These are phyloP conservation scores for Chrysopa pallens DNA, from an alignment of 1,140 invertebrate species.

Conservation along the genomic window DNA sequence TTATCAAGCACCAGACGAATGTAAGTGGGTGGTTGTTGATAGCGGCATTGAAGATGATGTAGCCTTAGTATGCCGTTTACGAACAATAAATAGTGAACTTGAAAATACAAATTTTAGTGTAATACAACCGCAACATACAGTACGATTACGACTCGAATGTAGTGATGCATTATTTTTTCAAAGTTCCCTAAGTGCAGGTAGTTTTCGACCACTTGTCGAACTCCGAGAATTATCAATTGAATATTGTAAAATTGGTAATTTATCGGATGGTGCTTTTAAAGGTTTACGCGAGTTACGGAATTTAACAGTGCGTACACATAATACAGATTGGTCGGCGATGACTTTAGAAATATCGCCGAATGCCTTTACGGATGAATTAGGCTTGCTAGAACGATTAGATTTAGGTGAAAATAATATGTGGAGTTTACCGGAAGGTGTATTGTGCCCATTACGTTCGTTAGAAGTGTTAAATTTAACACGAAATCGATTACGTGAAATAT, in stretches of 20 bases:
- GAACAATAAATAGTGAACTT: conserved; percentile 74
- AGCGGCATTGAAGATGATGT: conserved; percentile 46
- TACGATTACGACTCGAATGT: conserved; percentile 61
- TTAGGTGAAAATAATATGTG: conserved; percentile 78
- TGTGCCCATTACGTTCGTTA: conserved; percentile 61
- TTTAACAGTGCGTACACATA: conserved; percentile 71
- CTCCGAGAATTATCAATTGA: conserved; percentile 70
- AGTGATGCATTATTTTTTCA: conserved; percentile 71
- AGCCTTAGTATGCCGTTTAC: conserved; percentile 56
- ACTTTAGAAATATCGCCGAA: conserved; percentile 56
- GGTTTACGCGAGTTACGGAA: conserved; percentile 64
- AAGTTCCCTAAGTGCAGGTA: conserved; percentile 66
- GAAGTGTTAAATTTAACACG: conserved; percentile 63
- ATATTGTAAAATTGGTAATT: conserved; percentile 75
- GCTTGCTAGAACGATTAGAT: conserved; percentile 59
- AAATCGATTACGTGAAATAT: conserved; percentile 61
- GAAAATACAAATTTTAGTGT: conserved; percentile 81
- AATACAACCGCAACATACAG: conserved; percentile 72
- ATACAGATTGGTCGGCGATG: conserved; percentile 75
- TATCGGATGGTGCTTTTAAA: conserved; percentile 67
- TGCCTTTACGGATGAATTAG: conserved; percentile 54
- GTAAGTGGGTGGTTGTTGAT: conserved; percentile 52
- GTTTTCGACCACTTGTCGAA: conserved; percentile 65
- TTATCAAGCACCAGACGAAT: conserved; percentile 71
- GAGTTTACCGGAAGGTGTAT: conserved; percentile 59